Evolutionary conservation across 92 coral and sea anemone genomes (phyloP), one percentile per base, ranked within the genome.

Genomic region (Epizoanthus illoricatus): DNA sequence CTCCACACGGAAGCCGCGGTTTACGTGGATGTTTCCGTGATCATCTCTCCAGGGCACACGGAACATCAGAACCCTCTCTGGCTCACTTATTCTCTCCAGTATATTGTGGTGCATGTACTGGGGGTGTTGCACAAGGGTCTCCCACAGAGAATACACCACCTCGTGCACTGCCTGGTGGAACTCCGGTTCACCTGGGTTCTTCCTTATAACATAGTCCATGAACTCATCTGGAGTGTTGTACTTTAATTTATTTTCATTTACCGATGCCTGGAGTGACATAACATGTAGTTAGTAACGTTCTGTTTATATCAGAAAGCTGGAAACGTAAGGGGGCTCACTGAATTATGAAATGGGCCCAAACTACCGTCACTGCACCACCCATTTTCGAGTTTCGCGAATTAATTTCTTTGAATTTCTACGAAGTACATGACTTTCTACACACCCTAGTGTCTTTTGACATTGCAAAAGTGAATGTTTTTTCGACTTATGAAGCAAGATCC

Each of bases 151-250:
- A 7, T 52, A 71, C 16, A 93, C 85, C 4, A 93, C 97, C 45
- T 93, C 97, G 39, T 88, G 92, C 23, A 93, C 97, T n/a, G 97
- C 97, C 76, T 93, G 97, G 59, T 90, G 97, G 75, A 93, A 93
- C 71, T 93, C 97, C 0, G 65, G 63, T 64, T 93, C 94, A 0
- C 94, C 94, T 1, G 97, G 97, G 71, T 93, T 93, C 78, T 85
- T 90, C 62, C 33, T 49, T 17, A 36, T 60, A 5, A 91, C 85
- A 56, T 33, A 81, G 67, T 72, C 80, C 91, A 93, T 86, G 68
- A 93, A 91, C 10, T 85, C 91, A 19, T 93, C 94, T 4, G 87
- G 66, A 84, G 90, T 69, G 49, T 81, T 72, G 85, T 86, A 93
- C 75, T 81, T 86, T 59, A 75, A 71, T 20, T 42, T 49, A 16